Conservation (phyloP, 2,113 vertebrate species). For the Cyanoliseus patagonus region DNA sequence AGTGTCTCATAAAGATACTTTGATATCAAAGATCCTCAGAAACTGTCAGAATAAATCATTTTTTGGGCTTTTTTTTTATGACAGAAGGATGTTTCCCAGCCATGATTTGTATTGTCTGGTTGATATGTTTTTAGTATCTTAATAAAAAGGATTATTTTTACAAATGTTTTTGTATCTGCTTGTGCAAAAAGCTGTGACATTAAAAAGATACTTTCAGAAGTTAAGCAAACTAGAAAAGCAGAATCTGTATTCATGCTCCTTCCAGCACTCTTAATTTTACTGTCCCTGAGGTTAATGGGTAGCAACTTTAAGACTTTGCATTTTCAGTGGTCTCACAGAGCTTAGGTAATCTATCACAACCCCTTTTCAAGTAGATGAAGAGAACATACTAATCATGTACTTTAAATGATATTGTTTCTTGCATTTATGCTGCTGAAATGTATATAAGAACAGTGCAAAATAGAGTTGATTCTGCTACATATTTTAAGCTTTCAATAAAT, state of each 20-base stretch:
- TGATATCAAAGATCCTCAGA: slow-evolving; percentile 69
- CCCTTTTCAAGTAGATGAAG: not conserved
- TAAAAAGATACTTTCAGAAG: not conserved
- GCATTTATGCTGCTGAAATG: not conserved
- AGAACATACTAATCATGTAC: slow-evolving; percentile 5
- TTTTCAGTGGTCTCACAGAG: slow-evolving; percentile 11
- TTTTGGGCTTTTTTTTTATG: slow-evolving; percentile 38
- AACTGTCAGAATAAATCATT: slow-evolving; percentile 64
- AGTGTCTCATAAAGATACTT: slow-evolving; percentile 70
- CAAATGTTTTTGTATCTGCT: slow-evolving; percentile 44
- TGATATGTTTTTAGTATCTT: slow-evolving; percentile 55
- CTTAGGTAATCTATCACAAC: not conserved
- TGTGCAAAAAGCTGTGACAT: slow-evolving; percentile 33
- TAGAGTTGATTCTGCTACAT: not conserved
- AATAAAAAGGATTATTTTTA: slow-evolving; percentile 63
- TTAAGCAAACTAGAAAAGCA: not conserved
- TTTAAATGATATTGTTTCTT: slow-evolving; percentile 40
- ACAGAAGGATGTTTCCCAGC: slow-evolving; percentile 56
- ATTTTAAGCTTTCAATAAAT: not conserved
- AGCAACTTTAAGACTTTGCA: slow-evolving; percentile 43
- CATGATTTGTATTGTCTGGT: slow-evolving; percentile 65
- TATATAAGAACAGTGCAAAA: not conserved
- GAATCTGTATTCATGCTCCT: slow-evolving; percentile 1
- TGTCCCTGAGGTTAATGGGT: not conserved
- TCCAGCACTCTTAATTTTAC: slow-evolving; percentile 10